Base-by-base conservation (phyloP, 2,888 invertebrate species). In the Hydroisotoma schaefferi region DNA sequence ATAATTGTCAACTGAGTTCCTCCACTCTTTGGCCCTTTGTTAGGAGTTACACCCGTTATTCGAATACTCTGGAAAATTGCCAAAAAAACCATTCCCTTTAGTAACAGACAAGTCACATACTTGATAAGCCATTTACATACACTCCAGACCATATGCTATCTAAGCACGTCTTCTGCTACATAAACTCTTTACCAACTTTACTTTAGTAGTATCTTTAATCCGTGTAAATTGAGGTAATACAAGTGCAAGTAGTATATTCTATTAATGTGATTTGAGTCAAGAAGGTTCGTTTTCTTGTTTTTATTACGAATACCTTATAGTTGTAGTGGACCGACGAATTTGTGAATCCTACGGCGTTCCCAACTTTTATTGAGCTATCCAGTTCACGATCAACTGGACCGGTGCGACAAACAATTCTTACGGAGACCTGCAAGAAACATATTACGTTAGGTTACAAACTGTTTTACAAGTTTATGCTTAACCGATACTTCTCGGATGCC, bases 11-110 rank as follows among this genome's bases (percentile, higher is more conserved):
- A 79, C 73, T 89, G 87, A 0, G 98, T 97, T 2, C 98, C 98
- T n/a, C 99, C 99, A 59, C 94, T 90, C 73, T 89, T 86, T 0
- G 98, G 98, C 0, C 98, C 98, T 68, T 90, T 82, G 10, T 84
- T 80, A 37, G 94, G 94, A 76, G 87, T 86, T 61, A 94, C 81
- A 0, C 89, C 87, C 63, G 85, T 85, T 52, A 94, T 78, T 73
- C 86, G 83, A 55, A 95, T 89, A 51, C 63, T 70, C 73, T 73
- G 51, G 25, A 55, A 63, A 8, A 40, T 40, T 40, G n/a, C 40
- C 5, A 40, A 59, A 61, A 29, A 46, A 18, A 18, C n/a, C 33
- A n/a, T n/a, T n/a, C n/a, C n/a, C n/a, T n/a, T n/a, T n/a, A n/a
- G n/a, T n/a, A n/a, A n/a, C n/a, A n/a, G n/a, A n/a, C n/a, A n/a